Percentiles rank a stretch among this genome's conserved stretches.
phyloP scores from a whole-genome alignment of 1,140 invertebrate species.

The Protaetia brevitarsis region DNA sequence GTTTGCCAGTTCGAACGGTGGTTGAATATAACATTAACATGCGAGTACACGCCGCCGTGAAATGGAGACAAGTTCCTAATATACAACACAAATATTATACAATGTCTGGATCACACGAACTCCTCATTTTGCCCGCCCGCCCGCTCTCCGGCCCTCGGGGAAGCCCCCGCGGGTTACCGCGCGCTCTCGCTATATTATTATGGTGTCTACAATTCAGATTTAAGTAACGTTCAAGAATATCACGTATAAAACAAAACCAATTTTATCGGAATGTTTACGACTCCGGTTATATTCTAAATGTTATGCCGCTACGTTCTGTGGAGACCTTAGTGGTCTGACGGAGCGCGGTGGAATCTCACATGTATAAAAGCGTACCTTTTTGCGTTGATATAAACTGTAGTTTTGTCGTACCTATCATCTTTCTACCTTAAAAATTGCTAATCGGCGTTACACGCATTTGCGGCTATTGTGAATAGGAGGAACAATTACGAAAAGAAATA shows the following conservation, averaged over 20 bases:
- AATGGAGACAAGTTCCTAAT: constrained; percentile 23
- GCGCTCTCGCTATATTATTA: constrained; percentile 20
- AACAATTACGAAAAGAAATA: too few relatives aligned
- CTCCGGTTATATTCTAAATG: constrained; percentile 17
- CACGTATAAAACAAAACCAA: constrained; percentile 23
- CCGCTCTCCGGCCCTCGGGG: not conserved
- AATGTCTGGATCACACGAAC: constrained; percentile 23
- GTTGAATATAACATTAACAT: constrained; percentile 22
- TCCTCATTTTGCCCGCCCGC: not conserved
- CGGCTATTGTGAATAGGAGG: too few relatives aligned
- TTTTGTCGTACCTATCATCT: too few relatives aligned
- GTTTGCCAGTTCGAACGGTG: not conserved
- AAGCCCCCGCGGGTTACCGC: too few relatives aligned
- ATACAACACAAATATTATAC: constrained; percentile 24
- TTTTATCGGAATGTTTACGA: constrained; percentile 21
- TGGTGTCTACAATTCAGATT: constrained; percentile 21
- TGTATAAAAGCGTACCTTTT: too few relatives aligned
- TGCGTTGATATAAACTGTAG: too few relatives aligned
- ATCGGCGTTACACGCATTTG: too few relatives aligned
- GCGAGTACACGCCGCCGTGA: constrained; percentile 21
- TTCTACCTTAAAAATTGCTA: too few relatives aligned
- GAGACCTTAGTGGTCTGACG: too few relatives aligned
- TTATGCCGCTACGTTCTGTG: too few relatives aligned
- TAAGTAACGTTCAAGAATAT: constrained; percentile 23
- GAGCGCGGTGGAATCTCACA: too few relatives aligned